Conservation (phyloP, 2,888 invertebrate species). For the Platycheirus rosarum region DNA sequence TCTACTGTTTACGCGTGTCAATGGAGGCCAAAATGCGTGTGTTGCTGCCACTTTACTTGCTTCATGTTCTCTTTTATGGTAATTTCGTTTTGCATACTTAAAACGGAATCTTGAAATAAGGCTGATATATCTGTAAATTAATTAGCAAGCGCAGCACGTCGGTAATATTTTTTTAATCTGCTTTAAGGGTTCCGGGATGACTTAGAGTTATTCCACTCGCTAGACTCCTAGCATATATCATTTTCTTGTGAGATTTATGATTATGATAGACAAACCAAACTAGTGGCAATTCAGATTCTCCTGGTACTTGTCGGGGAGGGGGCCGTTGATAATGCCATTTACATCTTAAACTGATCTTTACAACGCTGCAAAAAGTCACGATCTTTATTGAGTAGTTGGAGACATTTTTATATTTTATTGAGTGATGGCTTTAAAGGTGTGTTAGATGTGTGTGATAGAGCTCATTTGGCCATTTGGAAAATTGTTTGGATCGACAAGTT, state of each 20-base stretch:
- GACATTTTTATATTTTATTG: neutral
- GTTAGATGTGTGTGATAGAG: neutral
- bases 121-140: neutral
- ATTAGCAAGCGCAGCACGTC: neutral
- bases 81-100: no score
- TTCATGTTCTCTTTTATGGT: neutral
- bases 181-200: neutral
- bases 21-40: neutral
- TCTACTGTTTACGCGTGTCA: neutral
- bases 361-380: neutral
- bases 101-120: neutral
- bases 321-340: neutral
- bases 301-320: neutral
- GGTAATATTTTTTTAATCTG: neutral
- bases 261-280: neutral
- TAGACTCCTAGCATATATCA: neutral
- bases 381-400: neutral
- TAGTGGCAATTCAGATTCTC: neutral
- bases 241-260: neutral
- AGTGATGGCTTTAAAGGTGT: neutral
- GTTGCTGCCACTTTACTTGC: neutral
- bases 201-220: neutral
- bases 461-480: neutral
- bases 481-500: conserved; percentile 5
- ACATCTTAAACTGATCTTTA: neutral